Evolutionary conservation across 2,888 invertebrate genomes (phyloP), one percentile per base, ranked within the genome.

Genomic region (Brachynemurus nebulosus): DNA sequence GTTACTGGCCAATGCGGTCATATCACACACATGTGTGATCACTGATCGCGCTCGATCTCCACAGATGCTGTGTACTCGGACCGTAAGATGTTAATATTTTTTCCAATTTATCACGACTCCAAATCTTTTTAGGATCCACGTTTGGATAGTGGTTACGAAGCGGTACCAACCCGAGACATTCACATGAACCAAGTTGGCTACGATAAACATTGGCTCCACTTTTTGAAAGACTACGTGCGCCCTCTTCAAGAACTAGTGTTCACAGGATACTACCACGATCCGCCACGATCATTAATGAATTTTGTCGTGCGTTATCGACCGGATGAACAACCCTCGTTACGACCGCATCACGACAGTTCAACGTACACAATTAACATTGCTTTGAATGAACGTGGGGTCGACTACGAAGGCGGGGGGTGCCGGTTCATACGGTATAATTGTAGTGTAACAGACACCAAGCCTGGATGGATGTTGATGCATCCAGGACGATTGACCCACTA

Each of bases 321-420:
- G 0, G 90, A 91, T 57, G 96, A 98, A 63, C 98, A 99, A 65
- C 88, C 96, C 0, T 83, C 76, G 0, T 69, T 99, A 51, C 73
- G 90, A 16, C 96, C 98, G 1, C 98, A 98, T 63, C 96, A 98
- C 61, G 98, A 99, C 63, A 88, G 95, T 42, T 97, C 96, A 5
- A 98, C 98, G 0, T 98, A 92, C 65, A 97, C 96, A 27, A 86
- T 97, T 57, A 97, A 97, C 61, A 71, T 97, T 50, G 96, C 95
- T 1, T 72, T 97, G 50, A 97, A 97, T 66, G n/a, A n/a, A n/a
- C n/a, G n/a, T n/a, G n/a, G n/a, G n/a, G 63, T 70, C 25, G 86
- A 86, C 63, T 86, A 81, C 59, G 77, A 79, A 55, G 86, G 98
- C 21, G 98, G 98, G 35, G 98, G 98, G 1, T 95, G 93, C 54